A percentile compares a stretch with the other conserved stretches of the same genome.
Conservation (phyloP, 1,140 invertebrate genomes). For the Adoxophyes honmai region DNA sequence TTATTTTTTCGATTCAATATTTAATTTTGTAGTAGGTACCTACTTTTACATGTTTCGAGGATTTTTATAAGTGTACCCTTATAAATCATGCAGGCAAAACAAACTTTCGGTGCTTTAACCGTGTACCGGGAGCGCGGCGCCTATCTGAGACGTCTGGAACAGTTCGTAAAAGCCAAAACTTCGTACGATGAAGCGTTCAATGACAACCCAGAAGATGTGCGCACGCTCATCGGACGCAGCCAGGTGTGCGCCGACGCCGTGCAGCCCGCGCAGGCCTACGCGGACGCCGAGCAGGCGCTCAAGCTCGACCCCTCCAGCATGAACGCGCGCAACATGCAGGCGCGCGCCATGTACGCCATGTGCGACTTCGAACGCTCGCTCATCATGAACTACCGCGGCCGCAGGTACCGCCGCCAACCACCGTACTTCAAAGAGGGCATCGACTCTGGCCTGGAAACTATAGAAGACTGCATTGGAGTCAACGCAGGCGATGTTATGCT, state of each 20-base stretch:
- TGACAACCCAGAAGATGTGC: constrained; percentile 68
- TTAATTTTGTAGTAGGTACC: no score
- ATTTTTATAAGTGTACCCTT: no score
- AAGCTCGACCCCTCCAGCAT: constrained; percentile 68
- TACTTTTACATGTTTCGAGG: no score
- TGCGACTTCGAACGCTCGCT: constrained; percentile 78
- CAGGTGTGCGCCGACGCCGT: constrained; percentile 71
- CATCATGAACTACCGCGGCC: constrained; percentile 70
- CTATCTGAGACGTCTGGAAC: constrained; percentile 68
- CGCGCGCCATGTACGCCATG: constrained; percentile 75
- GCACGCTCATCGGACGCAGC: constrained; percentile 69
- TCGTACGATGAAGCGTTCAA: constrained; percentile 73
- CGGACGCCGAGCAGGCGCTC: constrained; percentile 73
- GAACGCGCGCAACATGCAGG: constrained; percentile 71
- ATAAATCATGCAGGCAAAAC: constrained; percentile 62
- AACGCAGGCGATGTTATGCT: constrained; percentile 66
- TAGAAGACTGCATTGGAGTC: constrained; percentile 64
- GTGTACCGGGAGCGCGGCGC: constrained; percentile 76
- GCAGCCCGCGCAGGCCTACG: constrained; percentile 70
- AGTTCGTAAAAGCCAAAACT: constrained; percentile 70
- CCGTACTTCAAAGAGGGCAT: constrained; percentile 77
- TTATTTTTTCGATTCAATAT: no score
- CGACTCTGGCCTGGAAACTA: constrained; percentile 68
- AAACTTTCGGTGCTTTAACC: constrained; percentile 72
- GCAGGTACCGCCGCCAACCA: constrained; percentile 67